Conservation (phyloP, 2,797 vertebrate genomes). For the Mus spretus region DNA sequence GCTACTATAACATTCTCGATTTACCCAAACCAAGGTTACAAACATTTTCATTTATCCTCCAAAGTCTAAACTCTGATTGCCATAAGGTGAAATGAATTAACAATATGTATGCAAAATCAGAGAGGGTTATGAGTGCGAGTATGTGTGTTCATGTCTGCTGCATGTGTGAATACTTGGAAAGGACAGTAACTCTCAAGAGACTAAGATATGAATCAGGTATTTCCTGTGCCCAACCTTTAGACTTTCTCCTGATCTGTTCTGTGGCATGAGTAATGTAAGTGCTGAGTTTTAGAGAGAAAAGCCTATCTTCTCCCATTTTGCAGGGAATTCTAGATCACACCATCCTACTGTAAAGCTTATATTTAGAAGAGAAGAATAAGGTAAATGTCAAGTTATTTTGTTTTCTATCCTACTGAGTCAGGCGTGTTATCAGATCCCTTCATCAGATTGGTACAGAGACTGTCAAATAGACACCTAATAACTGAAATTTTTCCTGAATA, state of each 20-base stretch:
- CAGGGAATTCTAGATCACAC: conserved; percentile 18
- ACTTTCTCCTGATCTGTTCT: background rate
- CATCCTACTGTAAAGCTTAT: background rate
- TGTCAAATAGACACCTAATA: background rate
- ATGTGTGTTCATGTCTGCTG: background rate
- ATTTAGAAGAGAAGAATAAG: conserved; percentile 10
- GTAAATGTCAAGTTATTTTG: conserved; percentile 1
- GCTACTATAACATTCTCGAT: background rate
- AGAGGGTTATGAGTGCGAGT: background rate
- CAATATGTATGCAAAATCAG: background rate
- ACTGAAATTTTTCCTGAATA: background rate
- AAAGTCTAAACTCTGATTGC: background rate
- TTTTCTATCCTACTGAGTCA: background rate
- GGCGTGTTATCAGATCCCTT: conserved; percentile 14
- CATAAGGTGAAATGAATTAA: background rate
- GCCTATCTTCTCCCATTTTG: background rate
- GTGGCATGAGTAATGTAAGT: background rate
- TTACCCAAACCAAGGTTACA: background rate
- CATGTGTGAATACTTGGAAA: background rate
- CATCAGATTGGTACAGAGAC: background rate
- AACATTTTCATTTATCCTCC: background rate
- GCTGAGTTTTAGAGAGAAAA: background rate
- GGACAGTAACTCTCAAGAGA: background rate
- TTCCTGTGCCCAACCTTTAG: background rate
- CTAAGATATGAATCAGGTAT: background rate